Evolutionary conservation across 2,888 invertebrate species (phyloP), one percentile per base, ranked within the genome.

Genomic region (Tortrix viridana): DNA sequence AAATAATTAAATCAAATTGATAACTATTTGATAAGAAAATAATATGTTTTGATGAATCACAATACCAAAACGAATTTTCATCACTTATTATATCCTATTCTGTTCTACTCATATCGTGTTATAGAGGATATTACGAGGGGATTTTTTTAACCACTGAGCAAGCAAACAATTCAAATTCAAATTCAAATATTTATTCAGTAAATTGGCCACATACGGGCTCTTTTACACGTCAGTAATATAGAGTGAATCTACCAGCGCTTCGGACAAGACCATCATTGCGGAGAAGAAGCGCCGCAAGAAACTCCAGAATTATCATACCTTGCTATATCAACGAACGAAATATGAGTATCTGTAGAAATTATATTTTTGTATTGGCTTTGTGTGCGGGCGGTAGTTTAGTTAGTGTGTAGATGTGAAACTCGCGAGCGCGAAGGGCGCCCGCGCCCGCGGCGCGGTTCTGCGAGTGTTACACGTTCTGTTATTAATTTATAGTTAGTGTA

Each of bases 391-490:
- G 61, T 50, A 54, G 48, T 49, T 53, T 50, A 54, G 48, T 49
- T 53, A 53, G 53, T 49, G 37, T 49, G 57, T 61, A 61, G 55
- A 43, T 55, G 49, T 55, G 49, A 44, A 55, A 50, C 56, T 44
- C 12, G 48, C 41, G 22, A 16, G 7, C 60, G 32, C 47, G 43
- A 18, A 22, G 16, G 14, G 47, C 23, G 53, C 38, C 47, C 22
- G 41, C 12, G 37, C 22, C 18, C 50, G 69, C 76, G 72, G 77
- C 75, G 75, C 77, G 79, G 77, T 76, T 76, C 76, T 79, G 74
- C 75, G 84, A 86, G 88, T 89, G 88, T 89, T 88, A 89, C 81
- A 74, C 81, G 82, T 71, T 85, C 84, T 88, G 88, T 89, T 88
- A 88, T 84, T 88, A 86, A 88, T 87, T 88, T 89, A 88, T 88